Conservation (phyloP, 2,797 vertebrate species). For the Coreius guichenoti region DNA sequence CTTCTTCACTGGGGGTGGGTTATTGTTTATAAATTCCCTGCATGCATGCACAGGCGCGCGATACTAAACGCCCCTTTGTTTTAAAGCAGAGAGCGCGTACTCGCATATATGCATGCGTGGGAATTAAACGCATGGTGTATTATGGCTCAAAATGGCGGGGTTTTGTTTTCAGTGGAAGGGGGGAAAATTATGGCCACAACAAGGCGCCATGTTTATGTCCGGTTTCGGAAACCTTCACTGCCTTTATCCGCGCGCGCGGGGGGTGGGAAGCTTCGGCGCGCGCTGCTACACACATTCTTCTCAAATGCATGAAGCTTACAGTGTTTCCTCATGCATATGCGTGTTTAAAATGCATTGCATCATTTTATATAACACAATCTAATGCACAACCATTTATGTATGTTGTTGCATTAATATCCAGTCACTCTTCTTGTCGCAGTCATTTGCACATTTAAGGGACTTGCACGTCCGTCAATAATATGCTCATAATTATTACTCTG, state of each 20-base stretch:
- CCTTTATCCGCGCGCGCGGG: background rate
- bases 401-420: conserved; percentile 11
- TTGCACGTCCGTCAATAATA: background rate
- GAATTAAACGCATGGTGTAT: background rate
- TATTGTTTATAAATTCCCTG: conserved; percentile 38
- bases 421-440: conserved; percentile 38
- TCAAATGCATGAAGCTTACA: background rate
- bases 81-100: background rate
- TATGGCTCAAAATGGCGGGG: conserved; percentile 58
- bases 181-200: conserved; percentile 21
- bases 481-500: background rate
- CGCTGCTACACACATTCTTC: background rate
- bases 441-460: conserved; percentile 29
- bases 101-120: background rate
- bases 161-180: conserved; percentile 37
- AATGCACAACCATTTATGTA: background rate
- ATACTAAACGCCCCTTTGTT: conserved; percentile 32
- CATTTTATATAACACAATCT: background rate
- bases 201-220: conserved; percentile 42
- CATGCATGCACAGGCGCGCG: background rate
- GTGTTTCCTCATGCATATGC: background rate
- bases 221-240: conserved; percentile 24
- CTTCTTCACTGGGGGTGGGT: conserved; percentile 57
- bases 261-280: background rate
- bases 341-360: background rate